A percentile compares a stretch with the other conserved stretches of the same genome.
phyloP scores from a whole-genome alignment of 2,888 invertebrate genomes.

The Caenorhabditis macrosperma region DNA sequence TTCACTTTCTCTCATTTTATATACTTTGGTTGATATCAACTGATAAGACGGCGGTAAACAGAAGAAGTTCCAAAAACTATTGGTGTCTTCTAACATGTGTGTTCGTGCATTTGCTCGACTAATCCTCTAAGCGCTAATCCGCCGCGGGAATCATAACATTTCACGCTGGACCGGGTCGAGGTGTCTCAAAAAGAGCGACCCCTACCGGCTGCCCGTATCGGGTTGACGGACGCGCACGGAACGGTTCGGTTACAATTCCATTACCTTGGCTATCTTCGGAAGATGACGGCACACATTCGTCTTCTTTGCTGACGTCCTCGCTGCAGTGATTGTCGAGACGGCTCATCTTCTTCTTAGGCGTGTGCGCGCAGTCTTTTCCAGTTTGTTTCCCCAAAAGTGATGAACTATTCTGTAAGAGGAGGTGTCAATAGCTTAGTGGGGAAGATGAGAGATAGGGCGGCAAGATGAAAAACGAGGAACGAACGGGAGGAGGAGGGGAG shows the following conservation, averaged over 20 bases:
- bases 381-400: slow-evolving; percentile 45
- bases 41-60: slow-evolving; percentile 1
- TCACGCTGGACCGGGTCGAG: slow-evolving; percentile 42
- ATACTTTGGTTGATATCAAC: not conserved
- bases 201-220: slow-evolving; percentile 10
- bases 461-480: slow-evolving; percentile 38
- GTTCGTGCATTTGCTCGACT: slow-evolving; percentile 54
- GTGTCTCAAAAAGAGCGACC: slow-evolving; percentile 31
- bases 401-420: slow-evolving; percentile 52
- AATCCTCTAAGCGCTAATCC: slow-evolving; percentile 56
- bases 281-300: slow-evolving; percentile 51
- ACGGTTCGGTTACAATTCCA: slow-evolving; percentile 48
- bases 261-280: slow-evolving; percentile 59
- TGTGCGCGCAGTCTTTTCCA: slow-evolving; percentile 19
- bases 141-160: slow-evolving; percentile 54
- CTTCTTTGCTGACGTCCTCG: slow-evolving; percentile 52
- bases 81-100: slow-evolving; percentile 35
- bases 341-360: slow-evolving; percentile 21
- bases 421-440: slow-evolving; percentile 1
- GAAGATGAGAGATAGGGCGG: not conserved
- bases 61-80: slow-evolving; percentile 21
- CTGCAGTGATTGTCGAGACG: slow-evolving; percentile 34
- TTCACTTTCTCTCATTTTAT: not conserved
- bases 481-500: slow-evolving; percentile 5
- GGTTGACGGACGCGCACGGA: slow-evolving; percentile 25